These are phyloP conservation scores for Telmatherina bonti DNA, from an alignment of 2,797 vertebrate species.

Conservation along the genomic window DNA sequence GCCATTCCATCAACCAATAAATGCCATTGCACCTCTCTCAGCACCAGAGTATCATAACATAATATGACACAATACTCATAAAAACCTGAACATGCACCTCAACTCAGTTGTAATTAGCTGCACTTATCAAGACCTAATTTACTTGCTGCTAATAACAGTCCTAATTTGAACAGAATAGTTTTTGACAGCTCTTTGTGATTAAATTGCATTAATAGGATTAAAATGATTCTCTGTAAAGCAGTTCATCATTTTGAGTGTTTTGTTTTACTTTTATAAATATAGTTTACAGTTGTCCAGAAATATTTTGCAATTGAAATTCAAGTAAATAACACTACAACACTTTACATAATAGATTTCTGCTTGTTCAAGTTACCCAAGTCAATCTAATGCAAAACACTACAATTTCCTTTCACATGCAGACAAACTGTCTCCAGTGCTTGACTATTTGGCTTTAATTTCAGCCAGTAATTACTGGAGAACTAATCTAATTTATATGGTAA, in stretches of 20 bases:
- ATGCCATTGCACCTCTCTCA: conserved; percentile 65
- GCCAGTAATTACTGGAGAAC: conserved; percentile 77
- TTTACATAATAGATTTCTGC: conserved; percentile 2
- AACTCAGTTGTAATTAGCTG: conserved; percentile 63
- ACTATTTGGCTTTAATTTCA: conserved; percentile 76
- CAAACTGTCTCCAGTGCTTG: conserved; percentile 62
- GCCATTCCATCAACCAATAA: conserved; percentile 76
- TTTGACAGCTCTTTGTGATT: conserved; percentile 56
- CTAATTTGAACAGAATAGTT: conserved; percentile 51
- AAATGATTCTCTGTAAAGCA: conserved; percentile 23
- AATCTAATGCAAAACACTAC: conserved; percentile 41
- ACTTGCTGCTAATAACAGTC: conserved; percentile 35
- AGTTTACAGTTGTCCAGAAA: conserved; percentile 4
- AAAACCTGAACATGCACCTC: conserved; percentile 65
- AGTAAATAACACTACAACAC: neutral
- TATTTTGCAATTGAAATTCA: conserved; percentile 9
- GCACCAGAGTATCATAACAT: conserved; percentile 49
- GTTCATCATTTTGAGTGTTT: conserved; percentile 28
- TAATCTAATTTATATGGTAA: conserved; percentile 88
- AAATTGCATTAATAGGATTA: conserved; percentile 49
- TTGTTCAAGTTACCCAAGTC: conserved; percentile 12
- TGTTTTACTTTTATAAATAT: conserved; percentile 20
- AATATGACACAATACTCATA: conserved; percentile 55
- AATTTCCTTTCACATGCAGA: conserved; percentile 49
- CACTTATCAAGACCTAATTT: conserved; percentile 68